phyloP scores from a whole-genome alignment of 2,797 vertebrate species.

The Hydrocynus forskahlii region DNA sequence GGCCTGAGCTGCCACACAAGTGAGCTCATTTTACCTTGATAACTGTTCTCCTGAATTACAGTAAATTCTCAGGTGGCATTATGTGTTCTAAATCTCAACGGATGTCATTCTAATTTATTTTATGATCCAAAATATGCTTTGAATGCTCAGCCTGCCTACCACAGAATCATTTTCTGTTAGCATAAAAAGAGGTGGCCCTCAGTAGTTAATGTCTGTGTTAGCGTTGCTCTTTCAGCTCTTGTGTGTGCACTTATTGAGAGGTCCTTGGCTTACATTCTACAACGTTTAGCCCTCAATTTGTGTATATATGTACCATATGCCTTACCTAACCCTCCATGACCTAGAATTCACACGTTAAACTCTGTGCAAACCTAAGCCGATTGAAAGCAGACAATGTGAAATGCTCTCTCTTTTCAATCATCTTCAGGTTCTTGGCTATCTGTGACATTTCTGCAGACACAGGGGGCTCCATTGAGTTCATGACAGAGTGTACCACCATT shows the following conservation, averaged over 20 bases:
- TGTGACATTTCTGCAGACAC: constrained; percentile 97
- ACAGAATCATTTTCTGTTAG: not conserved
- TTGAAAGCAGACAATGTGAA: not conserved
- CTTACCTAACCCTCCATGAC: not conserved
- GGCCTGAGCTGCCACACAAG: constrained; percentile 89
- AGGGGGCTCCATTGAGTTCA: constrained; percentile 97
- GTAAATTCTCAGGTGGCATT: not conserved
- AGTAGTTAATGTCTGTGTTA: not conserved
- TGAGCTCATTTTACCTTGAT: constrained; percentile 65
- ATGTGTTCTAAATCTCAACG: not conserved
- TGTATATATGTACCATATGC: not conserved
- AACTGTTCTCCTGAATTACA: not conserved
- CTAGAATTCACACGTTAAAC: not conserved
- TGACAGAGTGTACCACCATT: constrained; percentile 96
- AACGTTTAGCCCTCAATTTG: not conserved
- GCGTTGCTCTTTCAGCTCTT: not conserved
- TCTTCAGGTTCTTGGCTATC: constrained; percentile 89
- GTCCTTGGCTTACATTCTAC: constrained; percentile 1
- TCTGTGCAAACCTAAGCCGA: not conserved
- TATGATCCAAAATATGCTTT: not conserved
- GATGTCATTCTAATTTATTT: not conserved
- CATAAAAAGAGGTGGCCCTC: not conserved
- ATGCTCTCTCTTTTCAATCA: not conserved
- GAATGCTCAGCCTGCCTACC: not conserved
- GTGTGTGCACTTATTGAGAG: not conserved